Evolutionary conservation across 2,797 vertebrate species (phyloP).

Genomic region (Melopsittacus undulatus): DNA sequence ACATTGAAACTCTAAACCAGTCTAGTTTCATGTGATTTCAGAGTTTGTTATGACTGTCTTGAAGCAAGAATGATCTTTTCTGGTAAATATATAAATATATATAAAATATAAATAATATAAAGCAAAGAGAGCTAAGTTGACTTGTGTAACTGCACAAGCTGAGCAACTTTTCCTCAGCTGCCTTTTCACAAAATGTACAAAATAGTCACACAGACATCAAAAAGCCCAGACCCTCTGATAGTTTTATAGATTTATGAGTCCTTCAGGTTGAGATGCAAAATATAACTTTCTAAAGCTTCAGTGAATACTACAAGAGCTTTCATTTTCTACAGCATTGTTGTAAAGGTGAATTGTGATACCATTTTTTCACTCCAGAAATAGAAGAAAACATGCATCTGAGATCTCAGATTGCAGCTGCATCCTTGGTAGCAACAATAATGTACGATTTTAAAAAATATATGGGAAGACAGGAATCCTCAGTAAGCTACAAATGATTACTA

Average conservation of each 20-base stretch:
- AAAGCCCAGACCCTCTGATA: not conserved
- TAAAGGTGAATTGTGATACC: not conserved
- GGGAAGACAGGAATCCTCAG: not conserved
- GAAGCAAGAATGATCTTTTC: not conserved
- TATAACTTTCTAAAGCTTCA: not conserved
- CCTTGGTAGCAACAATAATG: not conserved
- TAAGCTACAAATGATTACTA: not conserved
- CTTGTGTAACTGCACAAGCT: not conserved
- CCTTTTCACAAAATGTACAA: not conserved
- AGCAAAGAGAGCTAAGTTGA: not conserved
- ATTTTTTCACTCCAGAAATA: not conserved
- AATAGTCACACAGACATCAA: not conserved
- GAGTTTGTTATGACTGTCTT: not conserved
- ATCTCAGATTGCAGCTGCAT: not conserved
- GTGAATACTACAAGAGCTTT: not conserved
- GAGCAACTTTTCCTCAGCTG: slow-evolving; percentile 6
- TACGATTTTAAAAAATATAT: not conserved
- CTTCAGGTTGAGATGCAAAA: not conserved
- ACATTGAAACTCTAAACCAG: not conserved
- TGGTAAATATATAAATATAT: not conserved
- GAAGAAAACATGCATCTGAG: not conserved
- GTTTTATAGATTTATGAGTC: not conserved
- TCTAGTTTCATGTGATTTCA: not conserved
- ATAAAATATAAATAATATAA: not conserved
- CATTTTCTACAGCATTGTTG: not conserved